Evolutionary conservation across 2,797 vertebrate species (phyloP).

Genomic region (Danio jaintianensis): DNA sequence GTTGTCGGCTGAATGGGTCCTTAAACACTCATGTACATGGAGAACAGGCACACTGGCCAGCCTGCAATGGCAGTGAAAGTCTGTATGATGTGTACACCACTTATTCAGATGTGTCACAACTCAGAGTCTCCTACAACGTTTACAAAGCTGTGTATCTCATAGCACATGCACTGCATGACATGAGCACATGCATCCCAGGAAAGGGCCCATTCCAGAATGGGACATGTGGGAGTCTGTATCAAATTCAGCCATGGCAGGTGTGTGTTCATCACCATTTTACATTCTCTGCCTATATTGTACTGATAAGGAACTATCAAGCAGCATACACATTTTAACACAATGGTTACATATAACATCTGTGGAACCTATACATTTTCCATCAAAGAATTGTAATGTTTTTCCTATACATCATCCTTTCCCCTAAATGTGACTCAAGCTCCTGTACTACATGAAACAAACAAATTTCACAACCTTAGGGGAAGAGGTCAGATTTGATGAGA

Average conservation of each 20-base stretch:
- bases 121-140: conserved; percentile 79
- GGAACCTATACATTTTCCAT: background rate
- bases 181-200: conserved; percentile 69
- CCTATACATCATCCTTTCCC: background rate
- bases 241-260: conserved; percentile 74
- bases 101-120: conserved; percentile 75
- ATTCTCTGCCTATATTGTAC: background rate
- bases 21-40: conserved; percentile 67
- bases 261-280: conserved; percentile 25
- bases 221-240: conserved; percentile 66
- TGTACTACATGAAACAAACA: conserved; percentile 74
- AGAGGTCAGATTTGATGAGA: conserved; percentile 75
- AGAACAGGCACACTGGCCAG: conserved; percentile 38
- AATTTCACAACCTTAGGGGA: conserved; percentile 73
- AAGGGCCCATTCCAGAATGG: conserved; percentile 72
- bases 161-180: conserved; percentile 75
- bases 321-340: background rate
- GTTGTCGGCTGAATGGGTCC: conserved; percentile 70
- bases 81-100: conserved; percentile 67
- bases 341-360: background rate
- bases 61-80: conserved; percentile 68
- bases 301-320: background rate
- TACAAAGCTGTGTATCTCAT: conserved; percentile 79
- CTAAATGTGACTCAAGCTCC: conserved; percentile 64
- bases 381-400: background rate